phyloP scores from a whole-genome alignment of 2,888 invertebrate genomes.

The Himalopsyche kuldschensis region DNA sequence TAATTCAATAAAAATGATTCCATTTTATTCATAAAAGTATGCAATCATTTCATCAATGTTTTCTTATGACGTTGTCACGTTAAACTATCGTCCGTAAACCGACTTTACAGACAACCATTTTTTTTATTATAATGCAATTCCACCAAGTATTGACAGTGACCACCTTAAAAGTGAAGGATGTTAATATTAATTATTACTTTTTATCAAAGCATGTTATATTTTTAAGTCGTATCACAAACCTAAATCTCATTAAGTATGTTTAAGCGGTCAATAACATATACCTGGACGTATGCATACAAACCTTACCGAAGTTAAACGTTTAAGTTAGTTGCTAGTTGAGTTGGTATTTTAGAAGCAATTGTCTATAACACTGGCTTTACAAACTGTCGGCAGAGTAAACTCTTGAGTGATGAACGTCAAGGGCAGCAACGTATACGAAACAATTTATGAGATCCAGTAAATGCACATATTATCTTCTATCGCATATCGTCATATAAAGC shows the following conservation, averaged over 20 bases:
- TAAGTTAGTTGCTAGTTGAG: background rate
- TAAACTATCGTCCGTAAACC: no score
- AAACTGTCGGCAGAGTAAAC: constrained; percentile 3
- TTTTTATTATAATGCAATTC: no score
- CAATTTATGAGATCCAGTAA: constrained; percentile 15
- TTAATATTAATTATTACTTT: no score
- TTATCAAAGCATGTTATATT: no score
- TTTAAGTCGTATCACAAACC: no score
- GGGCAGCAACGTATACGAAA: constrained; percentile 16
- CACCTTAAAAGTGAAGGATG: no score
- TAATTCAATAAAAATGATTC: no score
- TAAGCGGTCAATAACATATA: background rate
- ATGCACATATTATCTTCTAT: background rate
- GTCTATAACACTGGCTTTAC: background rate
- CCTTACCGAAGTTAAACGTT: background rate
- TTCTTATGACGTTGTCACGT: no score
- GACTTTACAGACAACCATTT: no score
- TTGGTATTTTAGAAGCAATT: background rate
- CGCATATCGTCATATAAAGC: background rate
- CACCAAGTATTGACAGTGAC: no score
- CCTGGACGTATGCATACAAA: background rate
- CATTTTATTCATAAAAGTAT: no score
- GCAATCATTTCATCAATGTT: no score
- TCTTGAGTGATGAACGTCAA: constrained; percentile 18
- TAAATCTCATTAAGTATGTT: background rate